Conservation (phyloP, 2,888 invertebrate species). For the Philhelius pedissequus region DNA sequence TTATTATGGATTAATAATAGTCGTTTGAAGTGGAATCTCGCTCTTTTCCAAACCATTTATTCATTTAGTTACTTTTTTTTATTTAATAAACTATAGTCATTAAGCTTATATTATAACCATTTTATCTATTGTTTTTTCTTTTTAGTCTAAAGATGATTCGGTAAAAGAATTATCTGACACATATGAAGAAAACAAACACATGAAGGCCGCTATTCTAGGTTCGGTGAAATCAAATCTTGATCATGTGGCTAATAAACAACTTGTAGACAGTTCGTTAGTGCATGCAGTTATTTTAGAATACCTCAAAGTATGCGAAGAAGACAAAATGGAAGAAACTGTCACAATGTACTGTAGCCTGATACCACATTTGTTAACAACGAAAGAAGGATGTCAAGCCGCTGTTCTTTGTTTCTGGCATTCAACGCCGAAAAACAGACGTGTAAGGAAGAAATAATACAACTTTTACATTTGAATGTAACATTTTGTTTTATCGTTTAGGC, state of each 20-base stretch:
- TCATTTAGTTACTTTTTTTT: no score
- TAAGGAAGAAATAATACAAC: constrained; percentile 72
- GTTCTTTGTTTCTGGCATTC: constrained; percentile 94
- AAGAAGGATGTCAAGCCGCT: constrained; percentile 89
- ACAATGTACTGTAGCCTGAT: constrained; percentile 85
- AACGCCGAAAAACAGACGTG: constrained; percentile 87
- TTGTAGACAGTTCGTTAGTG: constrained; percentile 86
- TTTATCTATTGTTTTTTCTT: neutral
- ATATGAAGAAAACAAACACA: constrained; percentile 83
- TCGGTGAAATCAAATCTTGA: constrained; percentile 87
- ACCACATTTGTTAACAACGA: constrained; percentile 85
- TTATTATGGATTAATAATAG: no score
- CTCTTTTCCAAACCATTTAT: no score
- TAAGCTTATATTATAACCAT: neutral
- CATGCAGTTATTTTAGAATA: constrained; percentile 92
- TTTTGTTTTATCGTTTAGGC: constrained; percentile 79
- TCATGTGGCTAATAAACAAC: constrained; percentile 86
- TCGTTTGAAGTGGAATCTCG: no score
- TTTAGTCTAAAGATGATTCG: constrained; percentile 84
- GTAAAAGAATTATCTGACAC: constrained; percentile 86
- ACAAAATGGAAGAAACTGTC: constrained; percentile 88
- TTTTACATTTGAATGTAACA: neutral
- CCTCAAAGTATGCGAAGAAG: constrained; percentile 85
- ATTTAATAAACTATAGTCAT: no score
- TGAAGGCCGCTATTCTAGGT: constrained; percentile 86